Percentiles rank a stretch among this genome's conserved stretches.
phyloP scores from a whole-genome alignment of 1,140 invertebrate species.

The Macrobrachium rosenbergii region DNA sequence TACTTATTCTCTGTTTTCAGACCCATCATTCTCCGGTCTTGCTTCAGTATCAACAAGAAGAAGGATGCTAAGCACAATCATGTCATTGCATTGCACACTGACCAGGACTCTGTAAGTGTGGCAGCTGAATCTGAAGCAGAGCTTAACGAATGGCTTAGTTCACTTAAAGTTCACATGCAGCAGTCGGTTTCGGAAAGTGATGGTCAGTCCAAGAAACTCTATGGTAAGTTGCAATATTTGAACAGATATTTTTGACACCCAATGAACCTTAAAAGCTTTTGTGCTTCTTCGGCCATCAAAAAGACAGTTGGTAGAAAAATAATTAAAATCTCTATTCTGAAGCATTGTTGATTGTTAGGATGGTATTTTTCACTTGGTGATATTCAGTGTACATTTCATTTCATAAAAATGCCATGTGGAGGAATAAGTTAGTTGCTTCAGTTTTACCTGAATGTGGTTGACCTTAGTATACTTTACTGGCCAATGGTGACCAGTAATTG shows the following conservation, averaged over 20 bases:
- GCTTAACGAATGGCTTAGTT: conserved; percentile 46
- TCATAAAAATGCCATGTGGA: too few species aligned
- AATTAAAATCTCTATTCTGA: too few species aligned
- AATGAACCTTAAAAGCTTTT: neutral
- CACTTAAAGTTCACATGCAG: conserved; percentile 39
- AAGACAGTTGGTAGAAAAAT: too few species aligned
- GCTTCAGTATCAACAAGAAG: conserved; percentile 52
- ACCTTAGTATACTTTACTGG: too few species aligned
- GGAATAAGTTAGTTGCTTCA: too few species aligned
- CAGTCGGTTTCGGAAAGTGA: conserved; percentile 36
- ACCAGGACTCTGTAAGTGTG: conserved; percentile 45
- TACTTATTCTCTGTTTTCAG: conserved; percentile 5
- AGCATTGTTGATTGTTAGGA: too few species aligned
- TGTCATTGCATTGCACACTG: conserved; percentile 43
- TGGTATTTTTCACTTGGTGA: too few species aligned
- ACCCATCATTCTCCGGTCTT: conserved; percentile 44
- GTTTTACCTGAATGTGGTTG: too few species aligned
- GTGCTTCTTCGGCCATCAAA: neutral
- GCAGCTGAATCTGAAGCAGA: conserved; percentile 44
- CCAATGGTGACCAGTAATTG: too few species aligned
- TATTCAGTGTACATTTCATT: too few species aligned
- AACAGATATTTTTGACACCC: too few species aligned
- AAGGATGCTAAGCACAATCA: conserved; percentile 51
- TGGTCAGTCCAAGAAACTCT: conserved; percentile 49
- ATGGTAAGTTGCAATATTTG: conserved; percentile 29